Evolutionary conservation across 1,140 invertebrate genomes (phyloP).

Genomic region (Drosophila trapezifrons): DNA sequence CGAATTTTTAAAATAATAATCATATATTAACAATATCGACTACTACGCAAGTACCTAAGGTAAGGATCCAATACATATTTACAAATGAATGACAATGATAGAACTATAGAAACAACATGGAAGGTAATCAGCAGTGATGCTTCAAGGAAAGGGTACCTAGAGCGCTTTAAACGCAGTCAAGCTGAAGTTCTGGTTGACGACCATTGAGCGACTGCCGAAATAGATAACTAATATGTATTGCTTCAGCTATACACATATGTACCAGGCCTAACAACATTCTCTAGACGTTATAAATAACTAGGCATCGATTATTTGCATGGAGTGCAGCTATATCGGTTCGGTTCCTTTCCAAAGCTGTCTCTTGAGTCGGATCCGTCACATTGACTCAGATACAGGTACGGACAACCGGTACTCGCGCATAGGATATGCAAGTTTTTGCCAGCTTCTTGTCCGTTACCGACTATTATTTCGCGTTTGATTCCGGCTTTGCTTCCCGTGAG

Average conservation of each 20-base stretch:
- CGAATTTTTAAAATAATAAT: conserved; percentile 48
- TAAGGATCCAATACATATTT: conserved; percentile 68
- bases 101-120: conserved; percentile 59
- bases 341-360: conserved; percentile 52
- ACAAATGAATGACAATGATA: conserved; percentile 72
- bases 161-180: conserved; percentile 23
- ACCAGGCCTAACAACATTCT: conserved; percentile 53
- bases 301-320: conserved; percentile 19
- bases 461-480: conserved; percentile 17
- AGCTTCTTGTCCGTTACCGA: conserved; percentile 18
- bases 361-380: conserved; percentile 15
- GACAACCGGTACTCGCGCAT: conserved; percentile 10
- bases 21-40: conserved; percentile 75
- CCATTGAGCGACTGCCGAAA: conserved; percentile 61
- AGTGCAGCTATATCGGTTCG: conserved; percentile 36
- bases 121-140: conserved; percentile 10
- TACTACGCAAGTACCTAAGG: conserved; percentile 56
- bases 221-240: conserved; percentile 41
- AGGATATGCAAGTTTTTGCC: conserved; percentile 19
- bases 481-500: conserved; percentile 32
- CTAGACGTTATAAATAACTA: conserved; percentile 28
- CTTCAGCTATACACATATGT: conserved; percentile 31
- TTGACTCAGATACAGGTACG: conserved; percentile 7
- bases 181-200: conserved; percentile 16
- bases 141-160: conserved; percentile 5